phyloP scores from a whole-genome alignment of 2,888 invertebrate genomes.

The Dyspetes luteomarginatus region DNA sequence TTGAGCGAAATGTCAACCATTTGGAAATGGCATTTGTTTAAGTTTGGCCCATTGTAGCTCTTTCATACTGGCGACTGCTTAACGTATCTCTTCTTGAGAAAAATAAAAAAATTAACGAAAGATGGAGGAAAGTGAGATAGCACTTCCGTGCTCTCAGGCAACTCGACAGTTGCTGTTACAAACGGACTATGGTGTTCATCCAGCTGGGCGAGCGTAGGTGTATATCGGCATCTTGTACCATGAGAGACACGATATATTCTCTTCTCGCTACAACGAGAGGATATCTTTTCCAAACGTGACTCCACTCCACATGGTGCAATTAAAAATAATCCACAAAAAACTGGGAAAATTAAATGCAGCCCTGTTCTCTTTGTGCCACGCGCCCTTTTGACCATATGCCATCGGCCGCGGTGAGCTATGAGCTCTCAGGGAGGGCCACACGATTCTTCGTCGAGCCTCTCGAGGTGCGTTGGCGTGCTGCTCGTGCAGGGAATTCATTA shows the following conservation, averaged over 20 bases:
- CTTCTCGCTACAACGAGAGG: slow-evolving; percentile 6
- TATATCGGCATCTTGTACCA: slow-evolving; percentile 55
- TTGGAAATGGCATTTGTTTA: no score
- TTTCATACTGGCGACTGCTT: no score
- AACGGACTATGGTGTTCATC: slow-evolving; percentile 70
- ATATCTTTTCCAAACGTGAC: slow-evolving; percentile 39
- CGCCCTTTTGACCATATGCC: slow-evolving; percentile 78
- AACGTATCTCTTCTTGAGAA: no score
- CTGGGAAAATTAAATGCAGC: slow-evolving; percentile 67
- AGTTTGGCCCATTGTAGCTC: no score
- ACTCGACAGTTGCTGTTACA: slow-evolving; percentile 76
- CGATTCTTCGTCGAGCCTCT: background rate
- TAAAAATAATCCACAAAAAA: slow-evolving; percentile 74
- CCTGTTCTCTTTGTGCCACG: slow-evolving; percentile 77
- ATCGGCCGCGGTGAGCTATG: slow-evolving; percentile 5
- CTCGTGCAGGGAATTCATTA: no score
- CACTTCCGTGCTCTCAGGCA: slow-evolving; percentile 42
- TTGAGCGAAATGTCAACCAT: no score
- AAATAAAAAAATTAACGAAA: slow-evolving; percentile 67
- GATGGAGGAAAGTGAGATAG: slow-evolving; percentile 41
- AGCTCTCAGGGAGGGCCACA: background rate
- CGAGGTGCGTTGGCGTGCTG: background rate
- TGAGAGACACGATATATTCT: slow-evolving; percentile 18
- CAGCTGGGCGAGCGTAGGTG: slow-evolving; percentile 62
- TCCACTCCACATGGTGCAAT: slow-evolving; percentile 81